Evolutionary conservation across 2,888 invertebrate genomes (phyloP).

Genomic region (Mystacides longicornis): DNA sequence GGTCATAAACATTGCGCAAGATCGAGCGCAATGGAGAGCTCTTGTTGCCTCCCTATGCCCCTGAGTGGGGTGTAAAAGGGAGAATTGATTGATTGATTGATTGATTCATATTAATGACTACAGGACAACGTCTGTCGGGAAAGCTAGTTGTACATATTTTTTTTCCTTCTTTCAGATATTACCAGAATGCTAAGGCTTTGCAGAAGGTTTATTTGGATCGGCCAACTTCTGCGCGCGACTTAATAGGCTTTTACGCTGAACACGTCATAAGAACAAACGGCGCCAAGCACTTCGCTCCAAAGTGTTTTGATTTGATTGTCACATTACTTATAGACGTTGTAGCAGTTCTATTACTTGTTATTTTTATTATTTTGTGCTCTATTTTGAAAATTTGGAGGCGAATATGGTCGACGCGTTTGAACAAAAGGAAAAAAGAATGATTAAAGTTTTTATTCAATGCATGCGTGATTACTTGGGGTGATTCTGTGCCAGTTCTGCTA

Average conservation of each 20-base stretch:
- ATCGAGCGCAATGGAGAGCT: too few species aligned
- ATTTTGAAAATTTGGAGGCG: neutral
- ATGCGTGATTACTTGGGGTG: too few species aligned
- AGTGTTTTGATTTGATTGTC: neutral
- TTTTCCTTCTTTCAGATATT: conserved; percentile 12
- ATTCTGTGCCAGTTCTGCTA: too few species aligned
- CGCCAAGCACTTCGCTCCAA: conserved; percentile 16
- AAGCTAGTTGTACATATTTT: too few species aligned
- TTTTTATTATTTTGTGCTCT: neutral
- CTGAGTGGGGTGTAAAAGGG: too few species aligned
- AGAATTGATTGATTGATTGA: too few species aligned
- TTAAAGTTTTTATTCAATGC: neutral
- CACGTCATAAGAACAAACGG: conserved; percentile 20
- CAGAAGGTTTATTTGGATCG: conserved; percentile 15
- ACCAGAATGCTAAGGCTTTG: conserved; percentile 9
- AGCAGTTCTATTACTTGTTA: neutral
- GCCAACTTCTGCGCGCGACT: conserved; percentile 17
- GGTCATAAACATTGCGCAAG: too few species aligned
- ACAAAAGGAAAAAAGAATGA: neutral
- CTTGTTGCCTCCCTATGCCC: too few species aligned
- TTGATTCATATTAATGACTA: too few species aligned
- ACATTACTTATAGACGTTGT: conserved; percentile 16
- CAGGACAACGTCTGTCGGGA: too few species aligned
- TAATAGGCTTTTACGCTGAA: conserved; percentile 16
- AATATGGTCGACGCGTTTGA: neutral